Base-by-base conservation (phyloP, 2,888 invertebrate species). In the Polymixis lichenea region DNA sequence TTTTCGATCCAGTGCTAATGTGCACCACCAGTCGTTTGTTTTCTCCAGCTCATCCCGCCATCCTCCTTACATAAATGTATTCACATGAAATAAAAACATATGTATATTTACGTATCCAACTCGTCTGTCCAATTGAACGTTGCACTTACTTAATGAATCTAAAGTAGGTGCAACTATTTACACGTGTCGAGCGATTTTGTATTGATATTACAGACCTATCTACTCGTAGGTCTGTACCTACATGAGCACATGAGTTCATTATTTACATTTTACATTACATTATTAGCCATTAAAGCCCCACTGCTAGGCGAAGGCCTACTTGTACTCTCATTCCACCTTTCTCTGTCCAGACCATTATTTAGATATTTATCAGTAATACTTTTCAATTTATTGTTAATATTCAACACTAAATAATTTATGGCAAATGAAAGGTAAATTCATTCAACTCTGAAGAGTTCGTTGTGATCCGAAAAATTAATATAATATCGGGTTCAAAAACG, bases 41-140 rank as follows among this genome's bases (percentile, higher is more conserved):
- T 43, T 25, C 6, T 46, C 6, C 38, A 11, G 38, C 38, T 25
- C 6, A 6, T 64, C 64, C 11, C 13, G 1, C 43, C 25, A 11
- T 25, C 9, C 25, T 46, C 25, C 19, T 64, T 19, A 25, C 11
- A 38, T 38, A 15, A 62, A 25, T 25, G 64, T 46, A 64, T 25
- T 19, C 0, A 49, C 25, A 22, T 22, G 7, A 25, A 46, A 65
- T 49, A 46, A 32, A 51, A 51, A 9, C 32, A 38, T 38, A 22
- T 15, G 22, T 28, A 15, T 51, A 66, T 32, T 32, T 19, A 72
- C n/a, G 70, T 69, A 46, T 22, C 15, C 4, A 68, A 17, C 38
- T 15, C 46, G 43, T 28, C 55, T 46, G 46, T n/a, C 46, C 70
- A 72, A 72, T 72, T 72, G 72, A 55, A 56, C 46, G 19, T 69